Percentiles rank a stretch among this genome's conserved stretches.
These are phyloP conservation scores for Halcyon smyrnensis DNA, from an alignment of 2,797 vertebrate genomes.

Conservation along the genomic window DNA sequence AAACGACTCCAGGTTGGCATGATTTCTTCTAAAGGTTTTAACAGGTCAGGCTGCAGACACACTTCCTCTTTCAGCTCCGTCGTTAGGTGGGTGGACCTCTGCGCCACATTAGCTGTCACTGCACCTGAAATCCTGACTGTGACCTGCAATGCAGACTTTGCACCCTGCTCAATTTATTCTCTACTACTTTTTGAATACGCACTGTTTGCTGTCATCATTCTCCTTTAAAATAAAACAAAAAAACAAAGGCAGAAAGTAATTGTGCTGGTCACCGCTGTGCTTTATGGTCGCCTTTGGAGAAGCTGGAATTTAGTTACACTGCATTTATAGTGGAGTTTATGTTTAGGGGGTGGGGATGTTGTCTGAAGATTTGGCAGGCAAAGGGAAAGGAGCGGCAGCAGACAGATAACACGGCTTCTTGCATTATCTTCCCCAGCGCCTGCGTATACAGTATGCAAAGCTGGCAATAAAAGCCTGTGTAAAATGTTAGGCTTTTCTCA, in stretches of 20 bases:
- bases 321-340: background rate
- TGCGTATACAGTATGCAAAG: background rate
- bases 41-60: background rate
- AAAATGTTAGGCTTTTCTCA: background rate
- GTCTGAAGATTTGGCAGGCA: slow-evolving; percentile 16
- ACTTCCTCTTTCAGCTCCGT: background rate
- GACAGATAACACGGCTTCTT: background rate
- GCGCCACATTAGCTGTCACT: background rate
- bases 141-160: background rate
- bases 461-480: background rate
- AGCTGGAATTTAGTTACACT: background rate
- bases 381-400: background rate
- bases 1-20: background rate
- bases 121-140: background rate
- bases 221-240: background rate
- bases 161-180: background rate
- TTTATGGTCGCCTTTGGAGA: background rate
- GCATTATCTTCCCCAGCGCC: background rate
- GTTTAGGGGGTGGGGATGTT: background rate
- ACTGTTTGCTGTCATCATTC: background rate
- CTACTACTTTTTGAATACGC: background rate
- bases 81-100: background rate
- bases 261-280: background rate
- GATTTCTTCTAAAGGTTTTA: background rate
- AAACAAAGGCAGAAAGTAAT: background rate